Conservation (phyloP, 2,797 vertebrate species). For the Octomys mimax region DNA sequence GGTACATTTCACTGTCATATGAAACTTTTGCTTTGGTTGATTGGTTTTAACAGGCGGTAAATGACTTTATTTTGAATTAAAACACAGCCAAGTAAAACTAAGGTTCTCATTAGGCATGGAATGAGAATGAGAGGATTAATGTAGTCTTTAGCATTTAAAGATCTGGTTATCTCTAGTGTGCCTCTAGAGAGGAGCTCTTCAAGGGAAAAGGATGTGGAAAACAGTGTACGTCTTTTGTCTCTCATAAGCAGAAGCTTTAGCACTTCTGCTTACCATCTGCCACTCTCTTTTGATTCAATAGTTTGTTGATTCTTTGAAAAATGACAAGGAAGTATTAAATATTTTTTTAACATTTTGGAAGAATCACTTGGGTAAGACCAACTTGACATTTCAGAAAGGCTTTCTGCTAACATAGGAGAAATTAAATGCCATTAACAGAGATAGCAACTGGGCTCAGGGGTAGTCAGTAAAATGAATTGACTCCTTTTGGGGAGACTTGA, state of each 20-base stretch:
- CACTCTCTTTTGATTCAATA: neutral
- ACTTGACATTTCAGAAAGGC: constrained; percentile 37
- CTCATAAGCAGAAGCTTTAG: neutral
- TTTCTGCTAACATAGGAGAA: constrained; percentile 47
- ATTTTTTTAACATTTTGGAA: constrained; percentile 40
- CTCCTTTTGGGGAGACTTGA: neutral
- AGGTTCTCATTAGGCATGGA: neutral
- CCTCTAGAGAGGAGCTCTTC: neutral
- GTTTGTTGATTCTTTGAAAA: constrained; percentile 39
- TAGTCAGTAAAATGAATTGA: constrained; percentile 11
- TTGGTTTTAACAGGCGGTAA: constrained; percentile 62
- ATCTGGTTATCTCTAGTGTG: neutral
- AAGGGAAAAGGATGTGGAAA: neutral
- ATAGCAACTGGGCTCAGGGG: neutral
- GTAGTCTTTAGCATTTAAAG: constrained; percentile 12
- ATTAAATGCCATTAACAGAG: constrained; percentile 22
- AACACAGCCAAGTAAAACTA: neutral
- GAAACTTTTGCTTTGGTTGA: neutral
- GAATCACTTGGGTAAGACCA: neutral
- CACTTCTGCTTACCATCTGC: neutral
- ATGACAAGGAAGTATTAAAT: neutral
- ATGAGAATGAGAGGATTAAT: neutral
- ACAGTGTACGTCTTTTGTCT: neutral
- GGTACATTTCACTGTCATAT: constrained; percentile 51
- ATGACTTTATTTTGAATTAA: constrained; percentile 52